A percentile compares a stretch with the other conserved stretches of the same genome.
These are phyloP conservation scores for Holotrichia oblita DNA, from an alignment of 1,140 invertebrate genomes.

Conservation along the genomic window DNA sequence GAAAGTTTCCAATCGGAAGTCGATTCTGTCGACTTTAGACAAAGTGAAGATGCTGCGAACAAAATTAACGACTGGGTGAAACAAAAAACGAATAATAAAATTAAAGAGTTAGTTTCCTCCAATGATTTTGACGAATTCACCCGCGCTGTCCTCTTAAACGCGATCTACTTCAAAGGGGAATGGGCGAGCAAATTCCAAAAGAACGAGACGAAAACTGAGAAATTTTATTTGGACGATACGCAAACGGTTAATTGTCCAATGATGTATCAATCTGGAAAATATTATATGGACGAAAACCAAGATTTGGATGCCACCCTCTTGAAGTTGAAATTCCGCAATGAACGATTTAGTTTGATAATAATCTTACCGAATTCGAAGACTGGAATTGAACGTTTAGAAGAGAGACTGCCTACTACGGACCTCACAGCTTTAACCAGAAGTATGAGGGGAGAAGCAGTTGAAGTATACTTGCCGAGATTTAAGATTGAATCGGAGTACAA, in stretches of 20 bases:
- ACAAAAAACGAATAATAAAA: constrained; percentile 75
- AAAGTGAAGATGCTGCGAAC: constrained; percentile 56
- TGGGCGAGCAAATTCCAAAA: background rate
- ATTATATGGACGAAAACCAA: background rate
- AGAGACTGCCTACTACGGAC: background rate
- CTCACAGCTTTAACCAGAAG: background rate
- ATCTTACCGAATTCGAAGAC: background rate
- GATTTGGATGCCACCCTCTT: background rate
- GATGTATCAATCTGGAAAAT: background rate
- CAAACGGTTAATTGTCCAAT: background rate
- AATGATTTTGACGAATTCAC: constrained; percentile 66
- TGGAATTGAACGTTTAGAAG: background rate
- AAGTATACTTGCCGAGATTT: background rate
- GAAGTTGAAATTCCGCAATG: background rate
- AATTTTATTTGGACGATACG: background rate
- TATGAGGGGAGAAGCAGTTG: background rate
- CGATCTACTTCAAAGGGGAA: constrained; percentile 80
- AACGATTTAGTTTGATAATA: background rate
- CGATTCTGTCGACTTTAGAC: constrained; percentile 67
- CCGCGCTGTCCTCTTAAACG: constrained; percentile 80
- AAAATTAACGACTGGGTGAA: constrained; percentile 78
- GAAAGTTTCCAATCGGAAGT: constrained; percentile 65
- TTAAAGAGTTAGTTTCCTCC: constrained; percentile 70
- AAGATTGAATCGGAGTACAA: constrained; percentile 1
- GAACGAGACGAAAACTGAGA: background rate